A percentile compares a stretch with the other conserved stretches of the same genome.
These are phyloP conservation scores for Ophonus ardosiacus DNA, from an alignment of 2,888 invertebrate genomes.

Conservation along the genomic window DNA sequence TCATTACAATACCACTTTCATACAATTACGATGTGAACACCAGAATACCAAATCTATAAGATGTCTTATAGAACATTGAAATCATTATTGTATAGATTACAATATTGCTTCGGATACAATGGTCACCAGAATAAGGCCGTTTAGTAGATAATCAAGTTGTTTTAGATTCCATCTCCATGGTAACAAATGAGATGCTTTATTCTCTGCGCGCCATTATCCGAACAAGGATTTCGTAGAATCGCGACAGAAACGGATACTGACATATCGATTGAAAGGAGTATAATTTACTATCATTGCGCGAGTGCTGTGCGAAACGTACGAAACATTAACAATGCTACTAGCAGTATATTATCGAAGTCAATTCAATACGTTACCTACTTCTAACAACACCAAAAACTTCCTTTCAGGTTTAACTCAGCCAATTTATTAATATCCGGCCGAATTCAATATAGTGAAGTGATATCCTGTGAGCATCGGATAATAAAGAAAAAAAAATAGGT, in stretches of 20 bases:
- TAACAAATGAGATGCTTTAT: constrained; percentile 11
- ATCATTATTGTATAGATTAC: too few relatives aligned
- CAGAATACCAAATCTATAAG: too few relatives aligned
- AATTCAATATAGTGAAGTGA: too few relatives aligned
- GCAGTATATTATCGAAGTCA: not conserved
- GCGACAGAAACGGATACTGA: not conserved
- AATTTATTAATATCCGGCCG: too few relatives aligned
- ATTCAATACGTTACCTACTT: not conserved
- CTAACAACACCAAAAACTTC: not conserved
- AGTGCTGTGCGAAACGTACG: not conserved
- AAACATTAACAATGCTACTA: constrained; percentile 5
- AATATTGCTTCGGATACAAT: too few relatives aligned
- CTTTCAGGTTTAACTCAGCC: too few relatives aligned
- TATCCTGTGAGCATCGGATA: too few relatives aligned
- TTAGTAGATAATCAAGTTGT: not conserved
- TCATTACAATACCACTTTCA: too few relatives aligned
- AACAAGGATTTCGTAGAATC: constrained; percentile 7
- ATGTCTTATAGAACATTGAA: too few relatives aligned
- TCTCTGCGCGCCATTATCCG: not conserved
- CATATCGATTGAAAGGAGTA: not conserved
- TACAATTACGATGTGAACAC: too few relatives aligned
- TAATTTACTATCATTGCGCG: constrained; percentile 10
- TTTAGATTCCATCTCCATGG: not conserved
- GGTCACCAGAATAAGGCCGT: too few relatives aligned
- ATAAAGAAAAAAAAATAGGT: too few relatives aligned